Base-by-base conservation (phyloP, 2,113 vertebrate species). In the Aptenodytes forsteri region DNA sequence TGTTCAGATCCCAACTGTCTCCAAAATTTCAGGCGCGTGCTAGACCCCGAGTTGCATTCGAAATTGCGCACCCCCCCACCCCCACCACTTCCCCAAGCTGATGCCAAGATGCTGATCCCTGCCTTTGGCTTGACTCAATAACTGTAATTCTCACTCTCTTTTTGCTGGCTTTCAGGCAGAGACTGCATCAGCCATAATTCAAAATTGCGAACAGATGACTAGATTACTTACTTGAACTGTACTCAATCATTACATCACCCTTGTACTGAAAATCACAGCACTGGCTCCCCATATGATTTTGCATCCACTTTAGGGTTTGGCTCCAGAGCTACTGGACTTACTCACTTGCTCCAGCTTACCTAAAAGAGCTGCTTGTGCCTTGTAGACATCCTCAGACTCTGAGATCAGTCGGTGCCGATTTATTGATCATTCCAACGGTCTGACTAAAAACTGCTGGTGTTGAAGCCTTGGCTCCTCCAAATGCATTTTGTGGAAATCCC, bases 181-280 rank as follows among this genome's bases (percentile, higher is more conserved):
- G 69, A 29, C 91, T 88, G 46, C 87, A 97, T 95, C 94, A 98
- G 91, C 89, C 97, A 46, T 94, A 97, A 93, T 72, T 98, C 97
- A 94, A 95, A 97, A 96, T 93, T 97, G 94, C 20, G 96, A 98
- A 96, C 97, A 94, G 97, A 97, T 95, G 97, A 98, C 94, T 93
- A 77, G 93, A 95, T 88, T 94, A 75, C 94, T 93, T 83, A 94
- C 93, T 97, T 96, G 98, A 98, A 97, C 86, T 69, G 80, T 65
- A 85, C 95, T 97, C 96, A 96, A 95, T 97, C 89, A 97, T 98
- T 97, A 98, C 97, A 96, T 98, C 98, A 97, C 78, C 71, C 90
- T 90, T 64, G 66, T 85, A 92, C 89, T 96, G 83, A 97, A 97
- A 97, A 94, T 93, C 72, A 87, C 88, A 47, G 50, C 71, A 87